Evolutionary conservation across 2,797 vertebrate genomes (phyloP).

Genomic region (Antennarius maculatus): DNA sequence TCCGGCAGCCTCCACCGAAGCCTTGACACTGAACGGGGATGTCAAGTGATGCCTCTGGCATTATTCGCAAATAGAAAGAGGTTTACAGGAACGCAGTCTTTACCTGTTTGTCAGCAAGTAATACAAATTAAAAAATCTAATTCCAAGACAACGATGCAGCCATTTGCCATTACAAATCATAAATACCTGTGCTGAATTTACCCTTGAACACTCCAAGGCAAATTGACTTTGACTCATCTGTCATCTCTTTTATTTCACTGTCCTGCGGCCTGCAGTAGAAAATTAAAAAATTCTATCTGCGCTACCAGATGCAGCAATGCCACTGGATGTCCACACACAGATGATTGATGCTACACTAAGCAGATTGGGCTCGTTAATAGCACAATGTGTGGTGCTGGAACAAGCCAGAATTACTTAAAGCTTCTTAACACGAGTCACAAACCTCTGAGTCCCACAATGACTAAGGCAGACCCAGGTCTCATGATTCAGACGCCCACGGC

Average conservation of each 20-base stretch:
- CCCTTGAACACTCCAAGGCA: constrained; percentile 12
- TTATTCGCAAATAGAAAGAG: constrained; percentile 9
- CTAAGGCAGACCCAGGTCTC: constrained; percentile 56
- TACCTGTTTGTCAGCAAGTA: neutral
- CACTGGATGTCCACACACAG: constrained; percentile 35
- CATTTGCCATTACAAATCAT: neutral
- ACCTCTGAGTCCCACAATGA: constrained; percentile 46
- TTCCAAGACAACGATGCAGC: neutral
- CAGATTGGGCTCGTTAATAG: constrained; percentile 64
- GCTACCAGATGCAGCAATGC: constrained; percentile 5
- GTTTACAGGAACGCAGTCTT: constrained; percentile 16
- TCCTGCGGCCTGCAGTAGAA: neutral
- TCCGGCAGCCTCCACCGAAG: constrained; percentile 31
- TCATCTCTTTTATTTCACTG: constrained; percentile 39
- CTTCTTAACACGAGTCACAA: constrained; percentile 71
- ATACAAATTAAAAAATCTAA: neutral
- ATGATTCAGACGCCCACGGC: constrained; percentile 56
- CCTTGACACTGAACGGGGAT: constrained; percentile 38
- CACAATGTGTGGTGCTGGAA: constrained; percentile 46
- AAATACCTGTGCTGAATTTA: constrained; percentile 1
- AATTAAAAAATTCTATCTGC: constrained; percentile 11
- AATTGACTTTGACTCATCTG: neutral
- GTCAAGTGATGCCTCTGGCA: constrained; percentile 31
- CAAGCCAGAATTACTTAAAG: constrained; percentile 70
- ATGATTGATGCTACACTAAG: constrained; percentile 57